Evolutionary conservation across 2,797 vertebrate genomes (phyloP).

Genomic region (Myotis findleyi): DNA sequence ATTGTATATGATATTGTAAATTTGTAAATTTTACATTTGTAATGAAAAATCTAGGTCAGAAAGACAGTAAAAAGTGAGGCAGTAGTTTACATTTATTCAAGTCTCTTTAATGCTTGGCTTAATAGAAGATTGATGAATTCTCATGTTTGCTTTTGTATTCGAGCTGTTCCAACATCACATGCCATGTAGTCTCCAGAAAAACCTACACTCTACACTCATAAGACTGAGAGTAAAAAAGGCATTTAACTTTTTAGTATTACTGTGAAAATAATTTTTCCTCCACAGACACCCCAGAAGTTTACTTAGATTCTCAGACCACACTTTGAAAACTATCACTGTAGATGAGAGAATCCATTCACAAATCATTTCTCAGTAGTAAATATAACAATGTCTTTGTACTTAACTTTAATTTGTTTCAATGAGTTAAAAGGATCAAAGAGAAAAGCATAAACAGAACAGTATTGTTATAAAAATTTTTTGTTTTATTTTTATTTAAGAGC

Average conservation of each 20-base stretch:
- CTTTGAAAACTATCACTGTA: background rate
- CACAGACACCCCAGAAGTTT: background rate
- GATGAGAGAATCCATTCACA: conserved; percentile 3
- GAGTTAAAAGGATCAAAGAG: background rate
- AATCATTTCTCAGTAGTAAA: conserved; percentile 2
- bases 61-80: background rate
- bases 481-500: background rate
- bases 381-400: background rate
- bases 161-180: background rate
- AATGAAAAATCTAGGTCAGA: conserved; percentile 41
- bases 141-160: background rate
- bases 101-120: conserved; percentile 3
- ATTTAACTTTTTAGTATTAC: background rate
- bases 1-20: background rate
- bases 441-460: background rate
- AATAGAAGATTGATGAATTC: background rate
- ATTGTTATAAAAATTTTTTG: background rate
- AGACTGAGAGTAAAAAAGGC: background rate
- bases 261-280: background rate
- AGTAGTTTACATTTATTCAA: conserved; percentile 17
- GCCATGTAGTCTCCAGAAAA: background rate
- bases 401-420: conserved; percentile 14
- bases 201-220: background rate
- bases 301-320: background rate
- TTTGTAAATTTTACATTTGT: background rate